Percentiles rank a stretch among this genome's conserved stretches.
phyloP scores from a whole-genome alignment of 2,797 vertebrate species.

The Acanthopagrus latus region DNA sequence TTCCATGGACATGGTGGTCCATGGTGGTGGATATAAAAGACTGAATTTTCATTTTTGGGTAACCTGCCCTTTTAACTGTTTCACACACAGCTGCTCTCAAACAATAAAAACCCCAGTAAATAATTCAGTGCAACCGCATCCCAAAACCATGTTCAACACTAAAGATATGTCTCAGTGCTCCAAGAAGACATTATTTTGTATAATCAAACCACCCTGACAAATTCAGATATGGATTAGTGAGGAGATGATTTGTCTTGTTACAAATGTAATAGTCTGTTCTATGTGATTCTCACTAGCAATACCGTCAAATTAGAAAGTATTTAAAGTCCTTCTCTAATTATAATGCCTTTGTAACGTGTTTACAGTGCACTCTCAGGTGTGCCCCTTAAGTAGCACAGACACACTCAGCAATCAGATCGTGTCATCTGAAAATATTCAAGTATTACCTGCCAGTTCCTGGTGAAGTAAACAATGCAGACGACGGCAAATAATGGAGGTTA shows the following conservation, averaged over 20 bases:
- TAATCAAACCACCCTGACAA: neutral
- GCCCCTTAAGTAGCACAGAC: neutral
- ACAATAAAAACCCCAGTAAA: conserved; percentile 26
- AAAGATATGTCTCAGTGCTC: neutral
- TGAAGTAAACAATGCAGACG: conserved; percentile 5
- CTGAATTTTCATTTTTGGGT: too few species aligned
- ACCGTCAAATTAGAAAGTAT: neutral
- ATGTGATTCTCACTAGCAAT: neutral
- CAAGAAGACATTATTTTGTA: neutral
- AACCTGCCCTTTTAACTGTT: neutral
- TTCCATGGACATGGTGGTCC: too few species aligned
- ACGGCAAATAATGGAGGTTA: neutral
- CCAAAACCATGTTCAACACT: conserved; percentile 25
- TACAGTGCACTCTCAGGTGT: neutral
- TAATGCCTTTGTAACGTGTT: neutral
- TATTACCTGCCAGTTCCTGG: conserved; percentile 5
- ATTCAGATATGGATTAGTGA: neutral
- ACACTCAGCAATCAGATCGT: conserved; percentile 3
- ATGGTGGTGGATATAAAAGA: too few species aligned
- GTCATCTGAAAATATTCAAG: conserved; percentile 31
- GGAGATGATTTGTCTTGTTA: neutral
- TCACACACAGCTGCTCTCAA: conserved; percentile 22
- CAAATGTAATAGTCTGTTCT: neutral
- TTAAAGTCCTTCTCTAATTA: neutral
- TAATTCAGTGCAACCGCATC: conserved; percentile 30